Evolutionary conservation across 1,140 invertebrate genomes (phyloP), one percentile per base, ranked within the genome.

Genomic region (Drosophila varians): DNA sequence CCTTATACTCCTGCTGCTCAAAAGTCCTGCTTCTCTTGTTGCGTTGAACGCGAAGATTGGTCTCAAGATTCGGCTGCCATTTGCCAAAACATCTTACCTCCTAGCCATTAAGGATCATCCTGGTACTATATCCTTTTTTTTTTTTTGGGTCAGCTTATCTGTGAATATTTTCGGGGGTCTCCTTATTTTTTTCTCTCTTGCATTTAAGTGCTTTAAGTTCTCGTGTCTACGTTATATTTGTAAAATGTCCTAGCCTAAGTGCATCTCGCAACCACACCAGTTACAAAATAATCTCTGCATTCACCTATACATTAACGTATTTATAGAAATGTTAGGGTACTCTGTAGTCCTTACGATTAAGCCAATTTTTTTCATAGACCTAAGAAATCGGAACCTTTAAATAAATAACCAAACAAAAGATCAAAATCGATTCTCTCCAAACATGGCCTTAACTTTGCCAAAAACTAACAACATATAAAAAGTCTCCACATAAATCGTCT

Each of bases 11-110:
- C n/a, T n/a, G n/a, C n/a, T n/a, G n/a, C n/a, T n/a, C n/a, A n/a
- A 31, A 26, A 49, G 45, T 64, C 64, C 36, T 26, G 66, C 73
- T 72, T 60, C 69, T 65, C 69, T 65, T 79, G 68, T 76, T 76
- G 72, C 77, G 77, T 76, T 87, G 77, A 87, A 87, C 75, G 75
- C 79, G 54, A 76, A 57, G 54, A 65, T 65, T 72, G 52, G 46
- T 38, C 52, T 64, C 40, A 31, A 31, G 42, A 60, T 68, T 73
- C 14, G 36, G n/a, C 36, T 38, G 36, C n/a, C 14, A 38, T 38
- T 31, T 11, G 28, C 9, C 28, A 31, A 31, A 31, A 31, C 28
- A 31, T 31, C 28, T 11, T 31, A 31, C 28, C 28, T 11, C 28
- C 11, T 31, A 31, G 28, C 28, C n/a, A 31, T 31, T 31, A 11